Conservation (phyloP, 2,113 vertebrate genomes). For the Hydrochoerus hydrochaeris region DNA sequence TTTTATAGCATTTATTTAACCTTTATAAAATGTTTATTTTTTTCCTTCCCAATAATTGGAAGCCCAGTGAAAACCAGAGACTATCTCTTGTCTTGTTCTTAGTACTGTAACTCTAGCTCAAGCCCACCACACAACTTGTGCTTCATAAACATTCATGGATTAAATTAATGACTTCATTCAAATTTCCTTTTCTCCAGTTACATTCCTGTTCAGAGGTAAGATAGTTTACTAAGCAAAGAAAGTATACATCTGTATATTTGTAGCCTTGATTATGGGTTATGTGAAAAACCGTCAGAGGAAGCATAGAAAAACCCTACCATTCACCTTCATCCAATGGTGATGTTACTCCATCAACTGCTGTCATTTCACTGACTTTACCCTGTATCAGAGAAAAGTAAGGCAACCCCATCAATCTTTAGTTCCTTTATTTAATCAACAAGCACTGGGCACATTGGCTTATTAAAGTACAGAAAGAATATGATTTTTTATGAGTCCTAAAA, state of each 20-base stretch:
- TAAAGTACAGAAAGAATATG: conserved; percentile 74
- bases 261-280: not conserved
- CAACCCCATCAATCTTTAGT: conserved; percentile 34
- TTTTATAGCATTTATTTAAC: not conserved
- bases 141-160: not conserved
- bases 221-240: not conserved
- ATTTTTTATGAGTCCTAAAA: conserved; percentile 50
- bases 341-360: not conserved
- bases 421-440: conserved; percentile 62
- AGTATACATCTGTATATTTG: not conserved
- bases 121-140: not conserved
- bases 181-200: not conserved
- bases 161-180: not conserved
- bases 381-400: conserved; percentile 35
- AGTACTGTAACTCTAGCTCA: not conserved
- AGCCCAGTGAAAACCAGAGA: not conserved
- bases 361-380: conserved; percentile 22
- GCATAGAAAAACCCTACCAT: not conserved
- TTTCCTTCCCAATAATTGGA: conserved; percentile 7
- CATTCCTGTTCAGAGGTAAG: not conserved
- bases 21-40: not conserved
- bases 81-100: not conserved
- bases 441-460: conserved; percentile 63
- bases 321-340: not conserved
- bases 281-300: not conserved